Evolutionary conservation across 2,888 invertebrate species (phyloP).

Genomic region (Stenolophus ochropezus): DNA sequence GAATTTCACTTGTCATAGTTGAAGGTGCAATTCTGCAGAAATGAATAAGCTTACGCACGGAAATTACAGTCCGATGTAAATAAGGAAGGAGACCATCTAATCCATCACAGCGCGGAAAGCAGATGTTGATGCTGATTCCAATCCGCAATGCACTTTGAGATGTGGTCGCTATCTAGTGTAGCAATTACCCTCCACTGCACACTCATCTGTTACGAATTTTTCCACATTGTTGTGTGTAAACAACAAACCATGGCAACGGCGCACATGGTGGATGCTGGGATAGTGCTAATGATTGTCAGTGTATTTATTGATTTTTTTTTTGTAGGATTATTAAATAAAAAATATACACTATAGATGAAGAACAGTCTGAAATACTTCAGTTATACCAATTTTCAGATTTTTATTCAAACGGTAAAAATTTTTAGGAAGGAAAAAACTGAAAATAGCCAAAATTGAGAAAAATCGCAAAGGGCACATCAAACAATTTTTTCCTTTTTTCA

Average conservation of each 20-base stretch:
- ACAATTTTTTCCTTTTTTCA: too few relatives aligned
- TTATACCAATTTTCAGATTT: too few relatives aligned
- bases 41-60: not conserved
- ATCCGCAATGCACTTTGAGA: not conserved
- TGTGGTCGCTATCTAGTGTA: not conserved
- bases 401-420: too few relatives aligned
- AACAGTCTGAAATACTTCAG: too few relatives aligned
- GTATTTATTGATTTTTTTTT: too few relatives aligned
- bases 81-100: slow-evolving; percentile 21
- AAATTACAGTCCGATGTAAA: slow-evolving; percentile 19
- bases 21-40: not conserved
- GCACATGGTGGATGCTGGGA: not conserved
- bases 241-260: slow-evolving; percentile 26
- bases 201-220: slow-evolving; percentile 40
- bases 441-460: too few relatives aligned
- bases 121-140: slow-evolving; percentile 35
- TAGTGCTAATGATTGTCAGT: not conserved
- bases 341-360: too few relatives aligned
- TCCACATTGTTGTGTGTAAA: slow-evolving; percentile 33
- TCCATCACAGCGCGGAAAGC: slow-evolving; percentile 2
- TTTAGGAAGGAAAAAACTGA: too few relatives aligned
- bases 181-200: slow-evolving; percentile 22
- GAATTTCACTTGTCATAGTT: not conserved
- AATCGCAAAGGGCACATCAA: too few relatives aligned
- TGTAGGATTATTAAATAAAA: too few relatives aligned